These are phyloP conservation scores for Cerceris rybyensis DNA, from an alignment of 2,888 invertebrate genomes.

Conservation along the genomic window DNA sequence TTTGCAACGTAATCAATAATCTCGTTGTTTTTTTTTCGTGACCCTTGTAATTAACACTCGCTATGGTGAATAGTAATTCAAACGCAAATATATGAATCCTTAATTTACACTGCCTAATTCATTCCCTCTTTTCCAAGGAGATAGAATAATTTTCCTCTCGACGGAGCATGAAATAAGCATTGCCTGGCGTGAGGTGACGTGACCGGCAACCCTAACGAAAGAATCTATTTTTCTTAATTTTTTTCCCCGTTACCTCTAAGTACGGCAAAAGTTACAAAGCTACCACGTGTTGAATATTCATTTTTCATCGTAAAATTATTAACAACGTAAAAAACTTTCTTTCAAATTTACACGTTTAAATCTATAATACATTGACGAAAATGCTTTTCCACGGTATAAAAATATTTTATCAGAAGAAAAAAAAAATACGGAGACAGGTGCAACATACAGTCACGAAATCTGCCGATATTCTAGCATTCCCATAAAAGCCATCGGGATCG, in stretches of 20 bases:
- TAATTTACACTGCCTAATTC: background rate
- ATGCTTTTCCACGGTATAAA: background rate
- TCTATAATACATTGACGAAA: background rate
- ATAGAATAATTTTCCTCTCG: slow-evolving; percentile 18
- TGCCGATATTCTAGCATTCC: no score
- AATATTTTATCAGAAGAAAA: background rate
- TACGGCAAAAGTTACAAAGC: background rate
- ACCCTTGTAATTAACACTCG: background rate
- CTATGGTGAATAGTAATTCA: background rate
- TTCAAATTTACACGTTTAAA: background rate
- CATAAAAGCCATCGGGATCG: no score
- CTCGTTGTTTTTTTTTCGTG: background rate
- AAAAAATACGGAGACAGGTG: background rate
- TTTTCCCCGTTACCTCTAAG: background rate
- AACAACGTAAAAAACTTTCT: background rate
- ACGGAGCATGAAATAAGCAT: slow-evolving; percentile 19
- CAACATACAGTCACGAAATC: no score
- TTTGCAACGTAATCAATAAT: background rate
- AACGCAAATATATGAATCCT: background rate
- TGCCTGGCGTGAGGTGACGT: slow-evolving; percentile 23
- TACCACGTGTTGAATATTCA: background rate
- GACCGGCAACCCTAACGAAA: slow-evolving; percentile 15
- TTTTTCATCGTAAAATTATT: background rate
- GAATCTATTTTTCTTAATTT: slow-evolving; percentile 12
- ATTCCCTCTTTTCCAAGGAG: slow-evolving; percentile 2